Evolutionary conservation across 2,113 vertebrate genomes (phyloP).

Genomic region (Hippocampus guttulatus): DNA sequence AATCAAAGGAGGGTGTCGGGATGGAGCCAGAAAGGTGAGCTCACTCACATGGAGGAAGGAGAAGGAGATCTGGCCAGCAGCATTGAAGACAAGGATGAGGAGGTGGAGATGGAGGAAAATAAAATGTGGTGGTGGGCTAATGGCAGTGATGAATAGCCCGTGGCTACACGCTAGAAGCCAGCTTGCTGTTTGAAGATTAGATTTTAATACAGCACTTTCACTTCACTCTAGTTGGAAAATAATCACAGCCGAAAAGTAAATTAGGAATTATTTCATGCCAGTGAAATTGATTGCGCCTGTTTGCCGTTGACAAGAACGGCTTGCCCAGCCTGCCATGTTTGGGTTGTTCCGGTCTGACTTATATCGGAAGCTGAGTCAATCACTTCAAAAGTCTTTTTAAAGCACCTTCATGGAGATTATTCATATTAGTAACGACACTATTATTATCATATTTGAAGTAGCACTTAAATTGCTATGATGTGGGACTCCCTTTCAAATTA

Average conservation of each 20-base stretch:
- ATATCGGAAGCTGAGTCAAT: slow-evolving; percentile 30
- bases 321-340: slow-evolving; percentile 27
- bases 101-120: slow-evolving; percentile 22
- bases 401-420: slow-evolving; percentile 9
- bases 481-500: neutral
- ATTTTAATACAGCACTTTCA: slow-evolving; percentile 75
- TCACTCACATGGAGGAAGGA: slow-evolving; percentile 9
- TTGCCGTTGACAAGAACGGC: slow-evolving; percentile 62
- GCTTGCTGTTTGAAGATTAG: slow-evolving; percentile 77
- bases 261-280: slow-evolving; percentile 67
- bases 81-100: slow-evolving; percentile 45
- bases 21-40: slow-evolving; percentile 44
- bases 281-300: slow-evolving; percentile 60
- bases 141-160: slow-evolving; percentile 74
- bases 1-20: slow-evolving; percentile 58
- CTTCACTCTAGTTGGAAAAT: slow-evolving; percentile 62
- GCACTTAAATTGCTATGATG: too few relatives aligned
- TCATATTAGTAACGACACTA: neutral
- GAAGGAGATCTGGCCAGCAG: slow-evolving; percentile 51
- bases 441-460: too few relatives aligned
- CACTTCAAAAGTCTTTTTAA: slow-evolving; percentile 16
- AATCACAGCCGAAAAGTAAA: slow-evolving; percentile 66
- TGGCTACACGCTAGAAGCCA: slow-evolving; percentile 71
- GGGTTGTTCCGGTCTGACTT: slow-evolving; percentile 26
- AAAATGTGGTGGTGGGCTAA: slow-evolving; percentile 69